phyloP scores from a whole-genome alignment of 2,888 invertebrate genomes.

The Scrobipalpa costella region DNA sequence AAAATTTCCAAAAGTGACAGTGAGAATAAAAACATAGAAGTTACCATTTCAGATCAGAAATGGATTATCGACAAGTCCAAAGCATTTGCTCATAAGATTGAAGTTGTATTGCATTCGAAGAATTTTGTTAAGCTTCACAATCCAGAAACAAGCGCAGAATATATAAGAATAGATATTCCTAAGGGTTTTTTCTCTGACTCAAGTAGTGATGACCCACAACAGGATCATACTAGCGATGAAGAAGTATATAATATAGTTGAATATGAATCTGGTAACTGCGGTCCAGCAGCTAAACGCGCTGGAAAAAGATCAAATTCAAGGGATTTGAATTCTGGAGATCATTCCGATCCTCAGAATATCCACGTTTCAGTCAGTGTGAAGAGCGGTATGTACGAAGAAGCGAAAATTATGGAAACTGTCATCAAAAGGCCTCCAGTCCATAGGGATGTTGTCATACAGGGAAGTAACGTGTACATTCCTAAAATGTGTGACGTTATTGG shows the following conservation, averaged over 20 bases:
- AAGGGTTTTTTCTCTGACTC: slow-evolving; percentile 60
- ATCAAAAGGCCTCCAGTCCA: slow-evolving; percentile 41
- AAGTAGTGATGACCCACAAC: slow-evolving; percentile 45
- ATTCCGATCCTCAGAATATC: slow-evolving; percentile 41
- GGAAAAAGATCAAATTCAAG: slow-evolving; percentile 16
- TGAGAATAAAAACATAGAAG: slow-evolving; percentile 44
- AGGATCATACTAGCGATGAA: slow-evolving; percentile 57
- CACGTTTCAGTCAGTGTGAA: slow-evolving; percentile 49
- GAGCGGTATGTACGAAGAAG: slow-evolving; percentile 40
- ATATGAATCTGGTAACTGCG: slow-evolving; percentile 39
- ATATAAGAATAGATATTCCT: slow-evolving; percentile 63
- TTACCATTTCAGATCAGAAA: slow-evolving; percentile 51
- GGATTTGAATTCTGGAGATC: slow-evolving; percentile 30
- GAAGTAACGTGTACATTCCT: slow-evolving; percentile 50
- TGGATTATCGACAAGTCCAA: slow-evolving; percentile 61
- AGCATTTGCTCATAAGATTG: slow-evolving; percentile 58
- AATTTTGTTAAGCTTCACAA: slow-evolving; percentile 42
- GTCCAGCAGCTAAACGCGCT: not conserved
- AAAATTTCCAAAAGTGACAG: slow-evolving; percentile 1
- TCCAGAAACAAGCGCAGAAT: slow-evolving; percentile 50
- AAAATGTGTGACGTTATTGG: slow-evolving; percentile 58
- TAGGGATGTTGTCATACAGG: slow-evolving; percentile 55
- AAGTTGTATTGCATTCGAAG: slow-evolving; percentile 58
- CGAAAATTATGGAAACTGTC: slow-evolving; percentile 45
- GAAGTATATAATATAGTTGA: slow-evolving; percentile 67